These are phyloP conservation scores for Spodoptera picta DNA, from an alignment of 2,888 invertebrate species.

Conservation along the genomic window DNA sequence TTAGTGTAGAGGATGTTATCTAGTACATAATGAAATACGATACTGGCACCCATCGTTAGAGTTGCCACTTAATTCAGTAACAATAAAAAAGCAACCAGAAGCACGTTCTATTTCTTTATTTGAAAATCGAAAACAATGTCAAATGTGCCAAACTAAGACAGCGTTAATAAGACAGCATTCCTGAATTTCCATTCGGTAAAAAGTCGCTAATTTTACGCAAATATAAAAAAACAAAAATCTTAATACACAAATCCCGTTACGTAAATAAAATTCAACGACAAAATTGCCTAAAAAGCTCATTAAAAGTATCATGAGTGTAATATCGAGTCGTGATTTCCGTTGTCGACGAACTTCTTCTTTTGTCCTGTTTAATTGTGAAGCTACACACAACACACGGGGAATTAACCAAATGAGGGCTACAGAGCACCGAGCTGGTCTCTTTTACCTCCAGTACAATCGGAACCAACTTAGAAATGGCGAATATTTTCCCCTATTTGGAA, in stretches of 20 bases:
- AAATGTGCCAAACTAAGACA: too few relatives aligned
- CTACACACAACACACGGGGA: slow-evolving; percentile 72
- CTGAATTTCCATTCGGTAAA: too few relatives aligned
- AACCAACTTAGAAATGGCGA: slow-evolving; percentile 29
- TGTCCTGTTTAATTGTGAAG: slow-evolving; percentile 83
- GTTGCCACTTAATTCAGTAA: too few relatives aligned
- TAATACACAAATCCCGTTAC: slow-evolving; percentile 2
- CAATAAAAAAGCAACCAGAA: too few relatives aligned
- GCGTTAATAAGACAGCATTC: too few relatives aligned
- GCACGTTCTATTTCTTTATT: too few relatives aligned
- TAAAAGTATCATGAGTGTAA: slow-evolving; percentile 80
- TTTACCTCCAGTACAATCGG: slow-evolving; percentile 52
- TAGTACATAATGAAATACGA: too few relatives aligned
- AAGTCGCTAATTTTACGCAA: too few relatives aligned
- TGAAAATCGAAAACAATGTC: too few relatives aligned
- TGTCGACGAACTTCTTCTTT: slow-evolving; percentile 74
- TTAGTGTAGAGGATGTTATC: too few relatives aligned
- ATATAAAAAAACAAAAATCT: not conserved
- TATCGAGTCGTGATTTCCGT: slow-evolving; percentile 82
- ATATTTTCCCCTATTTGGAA: slow-evolving; percentile 37
- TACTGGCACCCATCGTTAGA: too few relatives aligned
- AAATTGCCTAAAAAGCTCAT: slow-evolving; percentile 73
- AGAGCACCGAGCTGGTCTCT: slow-evolving; percentile 38
- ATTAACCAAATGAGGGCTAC: slow-evolving; percentile 86
- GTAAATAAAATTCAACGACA: slow-evolving; percentile 4